Evolutionary conservation across 2,888 invertebrate genomes (phyloP), one percentile per base, ranked within the genome.

Genomic region (Catocala fraxini): DNA sequence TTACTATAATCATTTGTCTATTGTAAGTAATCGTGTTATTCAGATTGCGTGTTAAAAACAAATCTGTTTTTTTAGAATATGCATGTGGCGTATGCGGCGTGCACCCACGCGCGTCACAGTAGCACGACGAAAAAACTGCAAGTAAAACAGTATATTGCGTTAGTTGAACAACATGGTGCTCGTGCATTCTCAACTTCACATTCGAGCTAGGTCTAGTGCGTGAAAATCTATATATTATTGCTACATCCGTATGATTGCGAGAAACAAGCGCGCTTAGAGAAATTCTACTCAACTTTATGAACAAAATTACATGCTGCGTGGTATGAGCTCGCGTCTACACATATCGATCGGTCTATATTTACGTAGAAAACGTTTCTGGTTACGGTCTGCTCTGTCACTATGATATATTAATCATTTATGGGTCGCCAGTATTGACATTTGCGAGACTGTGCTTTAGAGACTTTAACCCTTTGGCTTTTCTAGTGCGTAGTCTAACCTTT

Each of bases 161-260:
- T 68, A 65, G 59, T 75, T 73, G 63, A 53, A 71, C 68, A 71
- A 71, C 63, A 73, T 48, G 60, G 65, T 61, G 64, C 71, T 63
- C 56, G 51, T 70, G 80, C 75, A 83, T 83, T 73, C 70, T 70
- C 70, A 70, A 73, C 77, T 77, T 81, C 73, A 72, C 75, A 75
- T 79, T 85, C 81, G 79, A 76, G 85, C 79, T 85, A 83, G 86
- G 87, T 86, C 88, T 86, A 78, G 77, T 79, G 81, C 79, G 77
- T 81, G 82, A 83, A 83, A 84, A 84, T 75, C 78, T 67, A 76
- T 78, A 76, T 69, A 59, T 63, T 67, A 78, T 79, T 77, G 71
- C 75, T 75, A 69, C 76, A 79, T 84, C 77, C 71, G 71, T 71
- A 73, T 63, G 65, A 73, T 80, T 79, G 67, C 67, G 68, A 70